Percentiles rank a stretch among this genome's conserved stretches.
These are phyloP conservation scores for Blastomussa wellsi DNA, from an alignment of 92 coral and sea anemone species.

Conservation along the genomic window DNA sequence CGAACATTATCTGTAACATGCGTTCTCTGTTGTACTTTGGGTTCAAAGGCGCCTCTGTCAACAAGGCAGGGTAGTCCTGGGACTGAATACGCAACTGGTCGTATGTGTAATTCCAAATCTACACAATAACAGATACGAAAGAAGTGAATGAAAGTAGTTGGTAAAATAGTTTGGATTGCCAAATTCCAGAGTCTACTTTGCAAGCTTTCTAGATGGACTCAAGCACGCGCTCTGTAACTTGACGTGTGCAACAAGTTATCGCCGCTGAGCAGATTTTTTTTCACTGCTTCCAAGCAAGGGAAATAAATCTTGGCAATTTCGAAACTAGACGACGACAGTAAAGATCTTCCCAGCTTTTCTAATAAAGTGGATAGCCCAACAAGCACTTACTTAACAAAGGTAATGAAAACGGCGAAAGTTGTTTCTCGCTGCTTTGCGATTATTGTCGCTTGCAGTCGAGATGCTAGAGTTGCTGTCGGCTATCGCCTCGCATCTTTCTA, in stretches of 20 bases:
- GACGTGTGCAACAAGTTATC: neutral
- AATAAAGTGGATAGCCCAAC: too few species aligned
- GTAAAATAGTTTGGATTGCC: neutral
- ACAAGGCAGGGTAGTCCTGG: slow-evolving; percentile 81
- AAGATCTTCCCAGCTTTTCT: too few species aligned
- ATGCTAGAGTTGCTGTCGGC: too few species aligned
- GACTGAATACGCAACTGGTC: slow-evolving; percentile 80
- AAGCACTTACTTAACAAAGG: too few species aligned
- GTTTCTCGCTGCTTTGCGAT: neutral
- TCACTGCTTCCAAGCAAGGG: too few species aligned
- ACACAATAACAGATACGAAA: neutral
- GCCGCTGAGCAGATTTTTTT: neutral
- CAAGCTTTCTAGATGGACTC: neutral
- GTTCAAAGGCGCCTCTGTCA: slow-evolving; percentile 92
- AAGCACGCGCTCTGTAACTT: neutral
- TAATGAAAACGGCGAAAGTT: too few species aligned
- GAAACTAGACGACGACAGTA: too few species aligned
- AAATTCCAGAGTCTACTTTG: neutral
- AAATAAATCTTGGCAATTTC: neutral
- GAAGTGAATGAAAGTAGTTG: neutral
- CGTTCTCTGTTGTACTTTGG: slow-evolving; percentile 91
- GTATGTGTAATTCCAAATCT: slow-evolving; percentile 85
- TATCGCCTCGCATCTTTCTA: too few species aligned
- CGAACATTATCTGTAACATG: slow-evolving; percentile 94
- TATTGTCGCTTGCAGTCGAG: too few species aligned